Evolutionary conservation across 2,888 invertebrate genomes (phyloP).

Genomic region (Ochlodes sylvanus): DNA sequence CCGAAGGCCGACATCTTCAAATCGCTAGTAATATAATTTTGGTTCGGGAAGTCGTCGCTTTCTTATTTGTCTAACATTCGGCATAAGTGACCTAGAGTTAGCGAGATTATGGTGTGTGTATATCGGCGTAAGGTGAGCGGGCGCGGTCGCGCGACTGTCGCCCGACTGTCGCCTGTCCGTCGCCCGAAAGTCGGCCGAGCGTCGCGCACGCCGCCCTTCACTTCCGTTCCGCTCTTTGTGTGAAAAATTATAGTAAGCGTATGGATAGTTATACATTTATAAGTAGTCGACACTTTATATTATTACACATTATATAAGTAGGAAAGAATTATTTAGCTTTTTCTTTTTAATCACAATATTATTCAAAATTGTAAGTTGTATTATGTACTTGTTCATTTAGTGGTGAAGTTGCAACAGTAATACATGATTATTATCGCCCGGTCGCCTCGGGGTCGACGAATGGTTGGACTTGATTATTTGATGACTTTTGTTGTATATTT

Average conservation of each 20-base stretch:
- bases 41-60: constrained; percentile 77
- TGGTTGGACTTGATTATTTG: constrained; percentile 83
- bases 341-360: constrained; percentile 82
- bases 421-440: constrained; percentile 70
- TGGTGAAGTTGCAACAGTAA: constrained; percentile 70
- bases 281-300: constrained; percentile 85
- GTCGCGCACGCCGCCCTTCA: constrained; percentile 42
- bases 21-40: constrained; percentile 60
- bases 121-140: constrained; percentile 56
- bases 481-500: constrained; percentile 86
- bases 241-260: constrained; percentile 82
- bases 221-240: constrained; percentile 72
- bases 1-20: constrained; percentile 39
- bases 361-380: constrained; percentile 84
- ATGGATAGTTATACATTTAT: constrained; percentile 81
- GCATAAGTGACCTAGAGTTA: constrained; percentile 73
- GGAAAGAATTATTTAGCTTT: constrained; percentile 84
- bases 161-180: constrained; percentile 39
- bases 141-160: constrained; percentile 42
- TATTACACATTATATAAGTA: constrained; percentile 84
- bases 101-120: constrained; percentile 71
- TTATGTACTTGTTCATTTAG: constrained; percentile 80
- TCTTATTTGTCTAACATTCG: constrained; percentile 74
- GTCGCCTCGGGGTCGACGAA: constrained; percentile 68
- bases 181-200: constrained; percentile 34